phyloP scores from a whole-genome alignment of 2,888 invertebrate genomes.

The Protophormia terraenovae region DNA sequence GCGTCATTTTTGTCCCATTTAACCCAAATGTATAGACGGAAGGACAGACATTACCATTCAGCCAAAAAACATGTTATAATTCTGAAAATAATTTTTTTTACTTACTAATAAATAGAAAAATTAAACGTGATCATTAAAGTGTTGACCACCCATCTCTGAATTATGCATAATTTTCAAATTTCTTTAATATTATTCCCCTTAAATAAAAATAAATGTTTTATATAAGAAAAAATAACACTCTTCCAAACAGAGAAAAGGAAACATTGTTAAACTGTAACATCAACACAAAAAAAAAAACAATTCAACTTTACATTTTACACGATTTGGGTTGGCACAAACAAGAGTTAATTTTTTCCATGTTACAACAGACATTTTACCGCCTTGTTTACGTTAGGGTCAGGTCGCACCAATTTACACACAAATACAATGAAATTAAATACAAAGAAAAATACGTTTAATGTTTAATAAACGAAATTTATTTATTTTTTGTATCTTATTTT shows the following conservation, averaged over 20 bases:
- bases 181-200: neutral
- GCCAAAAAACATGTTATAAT: no score
- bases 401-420: constrained; percentile 9
- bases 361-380: constrained; percentile 59
- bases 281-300: constrained; percentile 23
- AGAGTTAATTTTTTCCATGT: constrained; percentile 57
- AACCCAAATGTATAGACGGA: no score
- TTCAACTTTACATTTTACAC: constrained; percentile 59
- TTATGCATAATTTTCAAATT: no score
- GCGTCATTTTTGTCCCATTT: no score
- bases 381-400: constrained; percentile 57
- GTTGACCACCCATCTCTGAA: no score
- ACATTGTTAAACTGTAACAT: constrained; percentile 5
- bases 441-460: neutral
- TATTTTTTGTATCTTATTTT: no score
- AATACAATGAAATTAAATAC: neutral
- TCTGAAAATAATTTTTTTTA: no score
- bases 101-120: no score
- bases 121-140: no score
- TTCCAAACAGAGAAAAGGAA: neutral
- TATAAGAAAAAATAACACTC: neutral
- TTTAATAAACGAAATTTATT: neutral
- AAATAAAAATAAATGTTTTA: neutral
- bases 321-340: constrained; percentile 61
- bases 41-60: no score